Percentiles rank a stretch among this genome's conserved stretches.
Conservation (phyloP, 2,113 vertebrate species). For the Ictalurus furcatus region DNA sequence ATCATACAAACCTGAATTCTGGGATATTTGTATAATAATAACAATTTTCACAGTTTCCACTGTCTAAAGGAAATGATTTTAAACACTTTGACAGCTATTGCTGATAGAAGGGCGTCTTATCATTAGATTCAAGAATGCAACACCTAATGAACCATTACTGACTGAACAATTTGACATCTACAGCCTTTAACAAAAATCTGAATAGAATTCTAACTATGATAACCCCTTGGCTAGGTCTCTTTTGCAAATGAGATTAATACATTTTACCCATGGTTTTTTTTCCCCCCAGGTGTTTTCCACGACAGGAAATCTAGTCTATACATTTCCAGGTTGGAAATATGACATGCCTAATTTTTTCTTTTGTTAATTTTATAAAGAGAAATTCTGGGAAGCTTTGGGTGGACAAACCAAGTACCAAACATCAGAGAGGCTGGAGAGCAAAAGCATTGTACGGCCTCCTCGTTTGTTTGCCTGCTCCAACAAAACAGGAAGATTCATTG, state of each 20-base stretch:
- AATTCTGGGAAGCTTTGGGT: conserved; percentile 84
- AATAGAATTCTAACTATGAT: neutral
- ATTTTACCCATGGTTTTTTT: neutral
- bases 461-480: conserved; percentile 90
- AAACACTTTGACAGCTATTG: neutral
- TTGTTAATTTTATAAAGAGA: conserved; percentile 63
- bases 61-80: neutral
- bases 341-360: neutral
- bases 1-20: neutral
- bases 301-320: neutral
- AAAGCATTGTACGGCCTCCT: conserved; percentile 71
- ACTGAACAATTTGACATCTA: neutral
- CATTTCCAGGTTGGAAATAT: neutral
- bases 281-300: neutral
- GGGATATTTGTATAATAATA: neutral
- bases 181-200: neutral
- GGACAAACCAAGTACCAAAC: conserved; percentile 85
- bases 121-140: neutral
- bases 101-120: neutral
- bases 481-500: conserved; percentile 85
- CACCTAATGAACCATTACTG: neutral
- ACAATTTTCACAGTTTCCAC: neutral
- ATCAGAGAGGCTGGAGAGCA: conserved; percentile 75
- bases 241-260: neutral
- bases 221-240: neutral